A percentile compares a stretch with the other conserved stretches of the same genome.
Evolutionary conservation across 2,797 vertebrate genomes (phyloP).

Genomic region (Sebastes hopkinsi): DNA sequence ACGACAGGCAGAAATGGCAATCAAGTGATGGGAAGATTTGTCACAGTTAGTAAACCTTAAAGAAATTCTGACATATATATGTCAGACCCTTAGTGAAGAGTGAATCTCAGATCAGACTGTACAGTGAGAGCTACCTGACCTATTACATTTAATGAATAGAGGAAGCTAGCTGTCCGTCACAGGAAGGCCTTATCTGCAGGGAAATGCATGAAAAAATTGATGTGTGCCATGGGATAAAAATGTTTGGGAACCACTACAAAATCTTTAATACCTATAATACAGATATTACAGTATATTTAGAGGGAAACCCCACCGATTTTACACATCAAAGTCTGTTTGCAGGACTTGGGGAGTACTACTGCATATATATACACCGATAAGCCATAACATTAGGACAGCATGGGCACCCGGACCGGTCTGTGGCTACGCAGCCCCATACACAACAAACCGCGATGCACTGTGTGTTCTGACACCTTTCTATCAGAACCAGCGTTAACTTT

Average conservation of each 20-base stretch:
- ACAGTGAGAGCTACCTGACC: constrained; percentile 5
- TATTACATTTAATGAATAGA: constrained; percentile 26
- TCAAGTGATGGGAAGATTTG: constrained; percentile 19
- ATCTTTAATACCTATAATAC: not conserved
- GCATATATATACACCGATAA: not conserved
- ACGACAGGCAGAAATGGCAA: constrained; percentile 14
- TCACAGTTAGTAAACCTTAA: constrained; percentile 13
- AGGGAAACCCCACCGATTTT: not conserved
- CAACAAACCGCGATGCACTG: no score
- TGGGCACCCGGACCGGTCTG: no score
- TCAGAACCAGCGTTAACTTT: no score
- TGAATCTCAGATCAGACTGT: constrained; percentile 19
- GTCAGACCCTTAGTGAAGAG: not conserved
- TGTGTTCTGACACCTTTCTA: no score
- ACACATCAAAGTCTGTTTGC: not conserved
- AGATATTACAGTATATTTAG: not conserved
- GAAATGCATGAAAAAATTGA: not conserved
- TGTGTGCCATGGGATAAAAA: not conserved
- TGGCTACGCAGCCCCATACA: no score
- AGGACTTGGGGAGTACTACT: not conserved
- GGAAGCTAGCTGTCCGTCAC: not conserved
- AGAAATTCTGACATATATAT: constrained; percentile 21
- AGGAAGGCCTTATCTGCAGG: not conserved
- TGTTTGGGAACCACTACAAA: not conserved
- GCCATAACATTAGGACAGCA: no score